Evolutionary conservation across 2,797 vertebrate species (phyloP).

Genomic region (Streptopelia turtur): DNA sequence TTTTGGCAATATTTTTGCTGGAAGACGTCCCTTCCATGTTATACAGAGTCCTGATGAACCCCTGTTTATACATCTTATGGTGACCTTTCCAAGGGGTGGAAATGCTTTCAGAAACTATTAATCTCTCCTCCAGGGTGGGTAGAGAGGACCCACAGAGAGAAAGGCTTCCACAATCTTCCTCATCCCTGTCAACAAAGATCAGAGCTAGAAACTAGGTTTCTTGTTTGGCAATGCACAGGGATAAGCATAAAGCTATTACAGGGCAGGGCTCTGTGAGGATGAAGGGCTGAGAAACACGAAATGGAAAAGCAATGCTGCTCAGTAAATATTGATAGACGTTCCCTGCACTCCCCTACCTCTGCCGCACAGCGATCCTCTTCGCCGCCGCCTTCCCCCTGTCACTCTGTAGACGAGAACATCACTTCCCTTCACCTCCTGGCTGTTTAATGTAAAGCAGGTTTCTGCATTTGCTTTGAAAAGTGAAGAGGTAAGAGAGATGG

Average conservation of each 20-base stretch:
- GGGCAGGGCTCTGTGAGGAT: slow-evolving; percentile 17
- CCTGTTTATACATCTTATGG: neutral
- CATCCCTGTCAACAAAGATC: slow-evolving; percentile 47
- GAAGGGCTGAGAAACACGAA: slow-evolving; percentile 13
- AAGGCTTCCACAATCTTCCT: slow-evolving; percentile 41
- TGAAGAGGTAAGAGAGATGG: neutral
- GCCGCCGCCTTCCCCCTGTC: slow-evolving; percentile 17
- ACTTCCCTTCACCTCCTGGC: slow-evolving; percentile 15
- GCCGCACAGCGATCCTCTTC: neutral
- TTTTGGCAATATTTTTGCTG: slow-evolving; percentile 17
- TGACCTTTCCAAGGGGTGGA: slow-evolving; percentile 54
- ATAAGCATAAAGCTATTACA: slow-evolving; percentile 38
- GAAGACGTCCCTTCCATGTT: slow-evolving; percentile 7
- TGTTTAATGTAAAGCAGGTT: slow-evolving; percentile 34
- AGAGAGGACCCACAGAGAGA: slow-evolving; percentile 10
- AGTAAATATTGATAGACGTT: slow-evolving; percentile 64
- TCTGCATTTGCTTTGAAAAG: slow-evolving; percentile 31
- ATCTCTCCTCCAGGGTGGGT: slow-evolving; percentile 6
- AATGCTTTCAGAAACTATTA: slow-evolving; percentile 58
- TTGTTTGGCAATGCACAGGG: slow-evolving; percentile 8
- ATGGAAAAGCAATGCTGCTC: slow-evolving; percentile 56
- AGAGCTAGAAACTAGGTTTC: neutral
- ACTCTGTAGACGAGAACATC: neutral
- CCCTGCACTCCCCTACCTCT: neutral
- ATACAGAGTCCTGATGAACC: neutral